Evolutionary conservation across 2,113 vertebrate genomes (phyloP).

Genomic region (Acanthisitta chloris): DNA sequence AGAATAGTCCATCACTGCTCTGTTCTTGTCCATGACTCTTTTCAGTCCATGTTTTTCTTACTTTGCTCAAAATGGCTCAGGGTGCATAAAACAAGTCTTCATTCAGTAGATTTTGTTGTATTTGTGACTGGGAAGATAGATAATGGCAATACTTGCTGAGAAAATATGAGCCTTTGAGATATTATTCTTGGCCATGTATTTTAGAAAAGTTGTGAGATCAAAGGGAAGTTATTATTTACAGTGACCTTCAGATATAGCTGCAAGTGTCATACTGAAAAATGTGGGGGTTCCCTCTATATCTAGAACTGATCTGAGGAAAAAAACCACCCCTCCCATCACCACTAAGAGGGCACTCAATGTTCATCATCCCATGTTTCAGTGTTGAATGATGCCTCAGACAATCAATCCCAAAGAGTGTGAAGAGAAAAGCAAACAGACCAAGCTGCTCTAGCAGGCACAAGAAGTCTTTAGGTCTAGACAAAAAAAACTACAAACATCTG

Average conservation of each 20-base stretch:
- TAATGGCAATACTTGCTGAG: neutral
- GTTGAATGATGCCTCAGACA: neutral
- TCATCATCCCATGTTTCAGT: neutral
- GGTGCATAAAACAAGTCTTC: neutral
- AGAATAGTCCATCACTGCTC: neutral
- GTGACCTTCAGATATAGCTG: neutral
- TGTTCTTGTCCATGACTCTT: neutral
- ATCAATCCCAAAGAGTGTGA: neutral
- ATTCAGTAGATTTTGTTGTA: neutral
- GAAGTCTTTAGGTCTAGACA: neutral
- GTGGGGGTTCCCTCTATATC: neutral
- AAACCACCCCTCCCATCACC: neutral
- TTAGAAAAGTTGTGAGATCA: neutral
- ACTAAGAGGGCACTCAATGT: neutral
- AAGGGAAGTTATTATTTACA: neutral
- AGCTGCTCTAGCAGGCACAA: neutral
- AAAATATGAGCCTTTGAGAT: neutral
- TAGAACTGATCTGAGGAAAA: neutral
- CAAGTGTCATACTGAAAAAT: neutral
- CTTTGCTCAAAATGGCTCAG: neutral
- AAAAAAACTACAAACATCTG: neutral
- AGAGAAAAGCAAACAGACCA: neutral
- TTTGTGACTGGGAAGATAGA: neutral
- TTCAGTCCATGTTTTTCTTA: neutral
- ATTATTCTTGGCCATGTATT: neutral